Conservation (phyloP, 1,140 invertebrate genomes). For the Lordiphosa mommai region DNA sequence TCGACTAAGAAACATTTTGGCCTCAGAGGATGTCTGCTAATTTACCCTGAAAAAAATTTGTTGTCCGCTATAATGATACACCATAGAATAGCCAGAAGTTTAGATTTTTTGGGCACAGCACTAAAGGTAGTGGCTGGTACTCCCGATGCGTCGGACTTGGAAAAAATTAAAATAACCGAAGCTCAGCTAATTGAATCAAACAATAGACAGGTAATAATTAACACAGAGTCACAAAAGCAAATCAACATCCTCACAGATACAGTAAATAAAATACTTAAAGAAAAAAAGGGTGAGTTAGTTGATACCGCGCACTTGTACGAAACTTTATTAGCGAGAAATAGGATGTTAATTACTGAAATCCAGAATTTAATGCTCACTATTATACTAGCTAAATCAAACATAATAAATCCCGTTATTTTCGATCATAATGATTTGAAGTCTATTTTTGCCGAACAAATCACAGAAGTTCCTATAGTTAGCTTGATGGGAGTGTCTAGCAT, state of each 20-base stretch:
- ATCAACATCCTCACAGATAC: neutral
- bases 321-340: neutral
- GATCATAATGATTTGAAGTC: slow-evolving; percentile 2
- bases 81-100: no score
- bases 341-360: no score
- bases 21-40: no score
- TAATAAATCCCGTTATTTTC: no score
- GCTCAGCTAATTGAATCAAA: neutral
- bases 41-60: no score
- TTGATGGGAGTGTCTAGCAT: no score
- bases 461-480: slow-evolving; percentile 9
- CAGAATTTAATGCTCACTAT: no score
- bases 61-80: slow-evolving; percentile 6
- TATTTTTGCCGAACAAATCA: slow-evolving; percentile 2
- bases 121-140: slow-evolving; percentile 10
- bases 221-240: no score
- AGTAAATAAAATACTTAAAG: slow-evolving; percentile 1
- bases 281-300: neutral
- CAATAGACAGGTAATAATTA: no score
- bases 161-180: slow-evolving; percentile 1
- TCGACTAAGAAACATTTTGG: no score
- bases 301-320: no score
- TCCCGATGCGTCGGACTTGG: slow-evolving; percentile 1
- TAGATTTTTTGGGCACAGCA: slow-evolving; percentile 5
- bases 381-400: no score